Percentiles rank a stretch among this genome's conserved stretches.
Evolutionary conservation across 1,140 invertebrate species (phyloP).

Genomic region (Ganaspis sp.): DNA sequence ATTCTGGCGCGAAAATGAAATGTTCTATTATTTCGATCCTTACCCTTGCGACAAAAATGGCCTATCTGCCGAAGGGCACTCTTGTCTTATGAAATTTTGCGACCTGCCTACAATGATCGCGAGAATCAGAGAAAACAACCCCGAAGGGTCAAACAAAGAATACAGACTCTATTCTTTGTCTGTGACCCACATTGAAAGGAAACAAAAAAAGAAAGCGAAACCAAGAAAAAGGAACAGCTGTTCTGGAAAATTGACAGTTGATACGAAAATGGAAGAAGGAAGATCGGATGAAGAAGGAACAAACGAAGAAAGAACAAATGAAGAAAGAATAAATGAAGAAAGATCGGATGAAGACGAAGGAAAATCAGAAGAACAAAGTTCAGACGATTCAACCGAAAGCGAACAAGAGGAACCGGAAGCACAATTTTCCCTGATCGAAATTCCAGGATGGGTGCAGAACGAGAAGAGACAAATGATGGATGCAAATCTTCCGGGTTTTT

Average conservation of each 20-base stretch:
- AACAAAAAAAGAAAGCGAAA: slow-evolving; percentile 38
- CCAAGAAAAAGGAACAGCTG: slow-evolving; percentile 23
- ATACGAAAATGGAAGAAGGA: neutral
- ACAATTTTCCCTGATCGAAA: slow-evolving; percentile 62
- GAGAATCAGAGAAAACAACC: slow-evolving; percentile 58
- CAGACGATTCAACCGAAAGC: no score
- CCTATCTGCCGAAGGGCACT: slow-evolving; percentile 46
- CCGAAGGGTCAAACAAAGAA: slow-evolving; percentile 43
- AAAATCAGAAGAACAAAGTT: neutral
- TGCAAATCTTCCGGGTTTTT: slow-evolving; percentile 47
- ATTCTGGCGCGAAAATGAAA: slow-evolving; percentile 60
- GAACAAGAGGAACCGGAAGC: slow-evolving; percentile 22
- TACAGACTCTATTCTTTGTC: slow-evolving; percentile 63
- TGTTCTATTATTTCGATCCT: slow-evolving; percentile 68
- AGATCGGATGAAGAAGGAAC: neutral
- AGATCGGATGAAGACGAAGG: neutral
- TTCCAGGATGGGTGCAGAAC: slow-evolving; percentile 54
- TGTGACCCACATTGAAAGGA: slow-evolving; percentile 62
- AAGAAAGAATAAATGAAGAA: neutral
- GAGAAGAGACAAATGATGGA: slow-evolving; percentile 38
- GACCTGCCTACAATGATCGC: slow-evolving; percentile 52
- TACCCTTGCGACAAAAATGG: slow-evolving; percentile 69
- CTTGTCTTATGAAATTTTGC: slow-evolving; percentile 62
- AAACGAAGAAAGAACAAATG: neutral
- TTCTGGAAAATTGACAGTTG: neutral